Percentiles rank a stretch among this genome's conserved stretches.
Evolutionary conservation across 1,140 invertebrate genomes (phyloP).

Genomic region (Nasonia giraulti): DNA sequence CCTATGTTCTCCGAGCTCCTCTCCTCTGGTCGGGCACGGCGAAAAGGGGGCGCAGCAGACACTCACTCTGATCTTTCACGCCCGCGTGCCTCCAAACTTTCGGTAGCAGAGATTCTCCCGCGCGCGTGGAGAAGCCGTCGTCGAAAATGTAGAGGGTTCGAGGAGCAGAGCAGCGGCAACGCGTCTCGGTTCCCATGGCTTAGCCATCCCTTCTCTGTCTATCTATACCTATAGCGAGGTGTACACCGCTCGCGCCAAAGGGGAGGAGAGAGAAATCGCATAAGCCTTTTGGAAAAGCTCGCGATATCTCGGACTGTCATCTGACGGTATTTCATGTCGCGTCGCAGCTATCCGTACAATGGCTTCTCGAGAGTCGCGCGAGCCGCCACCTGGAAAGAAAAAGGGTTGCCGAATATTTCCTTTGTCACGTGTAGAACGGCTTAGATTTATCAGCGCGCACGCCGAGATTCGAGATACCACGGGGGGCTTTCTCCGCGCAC

Average conservation of each 20-base stretch:
- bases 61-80: conserved; percentile 51
- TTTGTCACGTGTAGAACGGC: conserved; percentile 36
- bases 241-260: background rate
- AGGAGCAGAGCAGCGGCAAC: background rate
- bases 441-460: conserved; percentile 43
- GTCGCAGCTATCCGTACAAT: conserved; percentile 43
- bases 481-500: background rate
- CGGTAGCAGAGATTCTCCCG: background rate
- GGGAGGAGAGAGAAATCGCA: conserved; percentile 52
- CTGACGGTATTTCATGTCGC: conserved; percentile 52
- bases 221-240: background rate
- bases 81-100: conserved; percentile 55
- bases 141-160: conserved; percentile 11
- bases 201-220: no score
- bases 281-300: conserved; percentile 50
- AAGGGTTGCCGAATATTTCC: conserved; percentile 49
- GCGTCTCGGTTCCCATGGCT: background rate
- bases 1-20: background rate
- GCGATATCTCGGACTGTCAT: conserved; percentile 57
- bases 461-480: conserved; percentile 44
- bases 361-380: background rate
- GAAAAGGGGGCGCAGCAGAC: conserved; percentile 40
- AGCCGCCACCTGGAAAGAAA: conserved; percentile 35
- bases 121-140: background rate
- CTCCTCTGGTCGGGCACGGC: background rate